These are phyloP conservation scores for Conus canariensis DNA, from an alignment of 2,888 invertebrate genomes.

Conservation along the genomic window DNA sequence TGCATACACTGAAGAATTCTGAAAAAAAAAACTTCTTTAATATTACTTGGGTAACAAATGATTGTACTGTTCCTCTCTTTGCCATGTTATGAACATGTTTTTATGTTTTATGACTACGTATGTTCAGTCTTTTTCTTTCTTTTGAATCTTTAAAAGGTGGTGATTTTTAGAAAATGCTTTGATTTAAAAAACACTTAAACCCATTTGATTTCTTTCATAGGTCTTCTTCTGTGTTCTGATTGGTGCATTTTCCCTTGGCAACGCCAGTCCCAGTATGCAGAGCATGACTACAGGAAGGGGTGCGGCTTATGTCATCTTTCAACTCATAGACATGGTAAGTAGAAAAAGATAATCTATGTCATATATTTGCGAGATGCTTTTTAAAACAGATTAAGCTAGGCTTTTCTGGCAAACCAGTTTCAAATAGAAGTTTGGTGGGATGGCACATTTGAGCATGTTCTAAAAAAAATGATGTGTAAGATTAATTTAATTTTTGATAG, in stretches of 20 bases:
- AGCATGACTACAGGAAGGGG: constrained; percentile 72
- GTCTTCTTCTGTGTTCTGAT: constrained; percentile 85
- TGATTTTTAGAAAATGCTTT: no score
- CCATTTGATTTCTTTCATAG: constrained; percentile 77
- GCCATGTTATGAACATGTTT: no score
- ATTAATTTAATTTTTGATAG: no score
- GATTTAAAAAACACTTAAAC: background rate
- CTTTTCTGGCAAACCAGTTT: background rate
- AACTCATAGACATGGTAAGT: constrained; percentile 83
- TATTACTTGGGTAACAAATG: background rate
- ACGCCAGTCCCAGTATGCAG: constrained; percentile 74
- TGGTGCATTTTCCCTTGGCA: constrained; percentile 78
- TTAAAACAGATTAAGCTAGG: background rate
- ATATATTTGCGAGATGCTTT: background rate
- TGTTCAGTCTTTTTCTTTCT: no score
- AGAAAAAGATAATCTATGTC: background rate
- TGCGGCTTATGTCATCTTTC: constrained; percentile 85
- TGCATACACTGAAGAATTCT: no score
- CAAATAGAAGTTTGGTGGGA: background rate
- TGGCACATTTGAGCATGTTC: no score
- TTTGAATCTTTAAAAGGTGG: no score
- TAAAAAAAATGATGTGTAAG: no score
- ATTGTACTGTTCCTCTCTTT: background rate
- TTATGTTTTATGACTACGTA: no score
- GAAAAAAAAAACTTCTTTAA: no score